Conservation (phyloP, 2,113 vertebrate species). For the Lampris megalopsis region DNA sequence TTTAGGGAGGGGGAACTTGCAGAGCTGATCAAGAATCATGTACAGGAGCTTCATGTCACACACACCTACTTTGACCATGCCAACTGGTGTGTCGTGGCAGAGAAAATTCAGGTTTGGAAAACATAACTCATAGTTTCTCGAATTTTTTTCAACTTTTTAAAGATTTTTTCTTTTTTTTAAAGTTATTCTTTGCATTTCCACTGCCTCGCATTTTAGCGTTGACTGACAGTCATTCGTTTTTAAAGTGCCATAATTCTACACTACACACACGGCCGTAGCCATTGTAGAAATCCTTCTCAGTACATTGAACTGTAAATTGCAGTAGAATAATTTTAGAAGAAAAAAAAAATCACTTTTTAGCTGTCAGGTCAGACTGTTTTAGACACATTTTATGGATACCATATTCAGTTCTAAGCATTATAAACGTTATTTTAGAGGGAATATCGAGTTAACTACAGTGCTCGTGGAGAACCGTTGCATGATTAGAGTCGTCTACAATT, state of each 20-base stretch:
- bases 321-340: background rate
- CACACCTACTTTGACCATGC: slow-evolving; percentile 81
- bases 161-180: background rate
- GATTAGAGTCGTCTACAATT: slow-evolving; percentile 3
- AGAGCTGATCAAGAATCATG: slow-evolving; percentile 73
- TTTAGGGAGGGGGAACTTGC: slow-evolving; percentile 82
- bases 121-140: slow-evolving; percentile 57
- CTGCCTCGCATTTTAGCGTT: slow-evolving; percentile 57
- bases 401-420: too few relatives aligned
- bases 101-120: slow-evolving; percentile 76
- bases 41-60: slow-evolving; percentile 78
- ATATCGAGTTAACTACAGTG: background rate
- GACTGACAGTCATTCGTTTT: slow-evolving; percentile 23
- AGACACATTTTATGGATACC: too few relatives aligned
- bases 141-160: slow-evolving; percentile 22
- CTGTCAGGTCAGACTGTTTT: background rate
- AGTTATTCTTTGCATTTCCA: slow-evolving; percentile 31
- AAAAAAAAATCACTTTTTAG: background rate
- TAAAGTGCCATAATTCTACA: slow-evolving; percentile 2
- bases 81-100: slow-evolving; percentile 79
- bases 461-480: background rate
- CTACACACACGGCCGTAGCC: slow-evolving; percentile 12
- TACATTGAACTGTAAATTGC: background rate
- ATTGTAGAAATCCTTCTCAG: background rate
- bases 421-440: background rate